Percentiles rank a stretch among this genome's conserved stretches.
Conservation (phyloP, 2,797 vertebrate genomes). For the Dipus sagitta region DNA sequence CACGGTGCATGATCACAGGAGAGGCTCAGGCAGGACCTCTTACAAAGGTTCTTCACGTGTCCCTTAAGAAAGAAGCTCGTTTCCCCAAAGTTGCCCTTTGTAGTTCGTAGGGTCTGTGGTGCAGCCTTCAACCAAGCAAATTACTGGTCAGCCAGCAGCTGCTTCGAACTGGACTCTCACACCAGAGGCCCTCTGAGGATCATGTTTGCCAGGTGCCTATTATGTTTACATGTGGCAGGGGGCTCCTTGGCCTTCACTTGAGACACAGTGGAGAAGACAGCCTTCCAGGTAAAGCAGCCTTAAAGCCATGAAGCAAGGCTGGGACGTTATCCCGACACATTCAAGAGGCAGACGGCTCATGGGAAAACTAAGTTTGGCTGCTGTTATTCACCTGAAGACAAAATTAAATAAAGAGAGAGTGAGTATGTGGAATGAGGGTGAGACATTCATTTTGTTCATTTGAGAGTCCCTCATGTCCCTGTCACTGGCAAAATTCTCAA, state of each 20-base stretch:
- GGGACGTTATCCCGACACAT: neutral
- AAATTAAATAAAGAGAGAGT: neutral
- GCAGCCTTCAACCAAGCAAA: slow-evolving; percentile 70
- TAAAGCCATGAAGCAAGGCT: neutral
- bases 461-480: neutral
- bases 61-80: slow-evolving; percentile 76
- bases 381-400: neutral
- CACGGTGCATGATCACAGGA: slow-evolving; percentile 83
- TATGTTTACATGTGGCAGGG: neutral
- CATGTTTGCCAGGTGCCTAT: slow-evolving; percentile 48
- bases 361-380: neutral
- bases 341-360: neutral
- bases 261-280: neutral
- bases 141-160: slow-evolving; percentile 77
- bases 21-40: slow-evolving; percentile 62
- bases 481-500: neutral
- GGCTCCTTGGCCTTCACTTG: neutral
- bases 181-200: slow-evolving; percentile 48
- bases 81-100: slow-evolving; percentile 75
- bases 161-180: slow-evolving; percentile 55
- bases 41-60: slow-evolving; percentile 78
- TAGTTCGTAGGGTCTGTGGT: slow-evolving; percentile 71
- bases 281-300: neutral
- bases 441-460: neutral
- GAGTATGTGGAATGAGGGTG: neutral